A percentile compares a stretch with the other conserved stretches of the same genome.
These are phyloP conservation scores for Setophaga kirtlandii DNA, from an alignment of 2,113 vertebrate genomes.

Conservation along the genomic window DNA sequence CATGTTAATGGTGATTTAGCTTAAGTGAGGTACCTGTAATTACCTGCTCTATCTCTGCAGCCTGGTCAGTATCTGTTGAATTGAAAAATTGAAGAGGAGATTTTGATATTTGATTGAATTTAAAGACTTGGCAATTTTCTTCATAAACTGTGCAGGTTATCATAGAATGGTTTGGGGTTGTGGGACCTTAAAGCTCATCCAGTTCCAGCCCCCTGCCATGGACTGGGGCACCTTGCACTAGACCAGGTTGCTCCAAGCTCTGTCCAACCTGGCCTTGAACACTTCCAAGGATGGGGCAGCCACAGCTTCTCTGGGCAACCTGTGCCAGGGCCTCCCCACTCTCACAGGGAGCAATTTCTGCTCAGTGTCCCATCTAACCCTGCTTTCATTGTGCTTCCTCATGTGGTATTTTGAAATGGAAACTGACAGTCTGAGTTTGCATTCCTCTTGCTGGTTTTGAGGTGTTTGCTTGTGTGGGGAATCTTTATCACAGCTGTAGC, in stretches of 20 bases:
- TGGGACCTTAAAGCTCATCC: not conserved
- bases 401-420: not conserved
- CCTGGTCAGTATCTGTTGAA: not conserved
- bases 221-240: not conserved
- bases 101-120: not conserved
- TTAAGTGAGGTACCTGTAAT: not conserved
- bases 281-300: not conserved
- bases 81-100: not conserved
- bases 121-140: not conserved
- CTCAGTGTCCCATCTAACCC: no score
- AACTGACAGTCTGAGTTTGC: not conserved
- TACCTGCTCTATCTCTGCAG: not conserved
- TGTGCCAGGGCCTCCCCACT: not conserved
- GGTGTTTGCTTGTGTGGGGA: accelerated
- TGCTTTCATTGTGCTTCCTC: not conserved
- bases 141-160: not conserved
- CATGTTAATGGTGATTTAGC: not conserved
- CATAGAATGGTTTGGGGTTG: not conserved
- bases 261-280: not conserved
- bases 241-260: not conserved
- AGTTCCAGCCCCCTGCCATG: not conserved
- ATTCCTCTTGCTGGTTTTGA: not conserved
- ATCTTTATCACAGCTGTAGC: not conserved
- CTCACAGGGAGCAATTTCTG: not conserved
- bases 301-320: not conserved